Conservation (phyloP, 2,888 invertebrate species). For the Ochropleura plecta region DNA sequence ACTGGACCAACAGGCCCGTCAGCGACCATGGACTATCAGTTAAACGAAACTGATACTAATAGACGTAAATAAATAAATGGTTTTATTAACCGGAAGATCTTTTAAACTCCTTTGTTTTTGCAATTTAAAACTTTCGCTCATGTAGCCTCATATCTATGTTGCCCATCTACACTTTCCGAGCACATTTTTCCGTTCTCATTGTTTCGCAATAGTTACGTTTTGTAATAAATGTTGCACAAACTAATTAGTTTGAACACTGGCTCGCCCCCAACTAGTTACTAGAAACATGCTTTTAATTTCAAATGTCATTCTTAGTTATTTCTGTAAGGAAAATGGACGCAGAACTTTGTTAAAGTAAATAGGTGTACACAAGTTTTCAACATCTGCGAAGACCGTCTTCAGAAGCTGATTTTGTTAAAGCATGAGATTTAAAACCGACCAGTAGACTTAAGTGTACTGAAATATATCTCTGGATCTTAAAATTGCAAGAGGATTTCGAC, state of each 20-base stretch:
- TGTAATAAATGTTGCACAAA: slow-evolving; percentile 39
- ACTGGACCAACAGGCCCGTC: too few relatives aligned
- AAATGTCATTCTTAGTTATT: slow-evolving; percentile 5
- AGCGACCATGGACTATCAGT: too few relatives aligned
- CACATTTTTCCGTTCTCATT: slow-evolving; percentile 38
- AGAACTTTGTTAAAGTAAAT: background rate
- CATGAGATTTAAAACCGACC: background rate
- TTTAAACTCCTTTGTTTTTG: slow-evolving; percentile 20
- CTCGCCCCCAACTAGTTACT: slow-evolving; percentile 8
- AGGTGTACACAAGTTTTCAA: background rate
- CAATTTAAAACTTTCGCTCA: slow-evolving; percentile 38
- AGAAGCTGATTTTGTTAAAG: background rate
- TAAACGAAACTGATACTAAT: background rate
- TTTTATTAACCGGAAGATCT: slow-evolving; percentile 21
- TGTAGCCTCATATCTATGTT: slow-evolving; percentile 20
- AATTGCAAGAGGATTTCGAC: background rate
- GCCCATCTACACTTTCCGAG: slow-evolving; percentile 3
- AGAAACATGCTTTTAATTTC: slow-evolving; percentile 29
- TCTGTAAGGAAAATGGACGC: slow-evolving; percentile 3
- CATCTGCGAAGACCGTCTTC: background rate
- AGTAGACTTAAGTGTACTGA: background rate
- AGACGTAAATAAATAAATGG: background rate
- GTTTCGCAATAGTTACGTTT: slow-evolving; percentile 33
- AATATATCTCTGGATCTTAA: background rate
- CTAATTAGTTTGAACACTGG: slow-evolving; percentile 36